Base-by-base conservation (phyloP, 2,797 vertebrate genomes). In the Mormyrops attenuatus region DNA sequence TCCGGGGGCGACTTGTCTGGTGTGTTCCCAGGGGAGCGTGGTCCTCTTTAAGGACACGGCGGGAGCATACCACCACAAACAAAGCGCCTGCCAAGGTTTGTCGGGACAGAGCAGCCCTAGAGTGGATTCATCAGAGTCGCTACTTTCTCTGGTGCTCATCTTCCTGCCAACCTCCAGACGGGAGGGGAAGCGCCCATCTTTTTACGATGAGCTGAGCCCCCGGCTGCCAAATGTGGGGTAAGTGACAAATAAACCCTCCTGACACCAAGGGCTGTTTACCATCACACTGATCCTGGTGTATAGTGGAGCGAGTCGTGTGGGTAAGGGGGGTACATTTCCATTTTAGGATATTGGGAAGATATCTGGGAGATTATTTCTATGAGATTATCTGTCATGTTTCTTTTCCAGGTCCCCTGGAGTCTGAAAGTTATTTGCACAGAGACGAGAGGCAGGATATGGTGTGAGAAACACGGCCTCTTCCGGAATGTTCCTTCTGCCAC, bases 331-430 rank as follows among this genome's bases (percentile, higher is more conserved):
- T 44, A 8, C 1, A 38, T 80, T 44, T 80, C 73, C 73, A 80
- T 80, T 80, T 80, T 80, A n/a, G 38, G 73, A 44, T 44, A 73
- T 73, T 73, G 66, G 66, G 66, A 73, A 34, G 73, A n/a, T 80
- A 80, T 80, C 38, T 80, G 15, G 38, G 38, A 80, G 73, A 80
- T 80, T 80, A 80, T 80, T 41, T 80, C 73, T 80, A 44, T 38
- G 73, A 80, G 73, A 80, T 86, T 53, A 86, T 86, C 47, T 52
- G 47, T 86, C 47, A 30, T 85, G 84, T 50, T 52, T 26, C 26
- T 50, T 85, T 85, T 53, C 49, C 22, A 0, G 73, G 6, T 41
- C 38, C 73, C 17, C 88, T 49, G 3, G 47, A 53, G 49, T 73
- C 41, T 20, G 63, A 77, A 63, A 66, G 57, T 73, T 38, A 66